A percentile compares a stretch with the other conserved stretches of the same genome.
Evolutionary conservation across 2,888 invertebrate species (phyloP).

Genomic region (Clunio marinus): DNA sequence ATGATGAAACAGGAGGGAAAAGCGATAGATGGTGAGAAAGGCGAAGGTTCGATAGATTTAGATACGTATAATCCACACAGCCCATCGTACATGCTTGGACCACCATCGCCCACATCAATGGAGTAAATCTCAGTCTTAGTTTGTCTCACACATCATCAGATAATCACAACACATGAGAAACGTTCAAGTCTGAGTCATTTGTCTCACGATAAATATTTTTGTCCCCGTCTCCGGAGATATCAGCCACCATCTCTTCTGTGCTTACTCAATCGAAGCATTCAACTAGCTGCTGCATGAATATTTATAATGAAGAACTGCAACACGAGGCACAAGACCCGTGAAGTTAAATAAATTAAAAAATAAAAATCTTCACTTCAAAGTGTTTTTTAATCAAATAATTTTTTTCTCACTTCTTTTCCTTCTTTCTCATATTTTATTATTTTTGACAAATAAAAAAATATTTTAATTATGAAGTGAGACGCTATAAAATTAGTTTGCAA

Average conservation of each 20-base stretch:
- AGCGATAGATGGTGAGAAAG: constrained; percentile 46
- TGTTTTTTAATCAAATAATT: constrained; percentile 16
- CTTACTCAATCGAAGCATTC: background rate
- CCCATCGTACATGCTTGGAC: constrained; percentile 51
- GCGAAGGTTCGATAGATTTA: constrained; percentile 50
- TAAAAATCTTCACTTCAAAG: background rate
- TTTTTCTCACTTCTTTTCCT: no score
- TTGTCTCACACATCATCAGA: background rate
- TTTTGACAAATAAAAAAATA: no score
- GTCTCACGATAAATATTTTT: no score
- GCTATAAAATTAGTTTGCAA: background rate
- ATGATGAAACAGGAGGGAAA: constrained; percentile 67
- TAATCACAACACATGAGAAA: background rate
- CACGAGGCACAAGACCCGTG: constrained; percentile 1
- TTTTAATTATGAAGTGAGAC: background rate
- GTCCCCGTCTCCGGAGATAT: no score
- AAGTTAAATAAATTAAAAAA: background rate
- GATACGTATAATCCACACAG: constrained; percentile 52
- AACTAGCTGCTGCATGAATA: background rate
- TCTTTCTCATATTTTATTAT: background rate
- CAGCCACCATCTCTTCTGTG: no score
- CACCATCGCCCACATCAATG: constrained; percentile 48
- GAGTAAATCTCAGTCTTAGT: constrained; percentile 44
- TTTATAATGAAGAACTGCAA: no score
- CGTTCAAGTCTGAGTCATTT: no score